Conservation (phyloP, 2,797 vertebrate genomes). For the Todus mexicanus region DNA sequence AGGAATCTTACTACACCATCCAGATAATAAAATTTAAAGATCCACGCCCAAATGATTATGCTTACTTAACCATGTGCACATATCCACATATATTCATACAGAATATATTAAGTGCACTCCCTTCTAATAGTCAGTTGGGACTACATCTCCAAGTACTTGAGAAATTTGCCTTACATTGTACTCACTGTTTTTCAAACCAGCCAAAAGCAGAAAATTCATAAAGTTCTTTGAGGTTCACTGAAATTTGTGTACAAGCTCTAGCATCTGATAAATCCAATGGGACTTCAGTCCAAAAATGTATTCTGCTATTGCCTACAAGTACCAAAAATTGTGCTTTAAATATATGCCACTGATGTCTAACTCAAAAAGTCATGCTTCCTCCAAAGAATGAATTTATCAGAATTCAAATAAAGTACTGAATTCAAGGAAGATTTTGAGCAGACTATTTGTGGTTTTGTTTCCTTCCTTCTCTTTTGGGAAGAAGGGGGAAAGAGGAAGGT, state of each 20-base stretch:
- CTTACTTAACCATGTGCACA: neutral
- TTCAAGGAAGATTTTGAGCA: neutral
- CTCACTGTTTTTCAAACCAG: neutral
- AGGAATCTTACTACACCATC: neutral
- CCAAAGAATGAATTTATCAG: neutral
- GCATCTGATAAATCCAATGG: neutral
- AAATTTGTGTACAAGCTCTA: neutral
- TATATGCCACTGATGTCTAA: neutral
- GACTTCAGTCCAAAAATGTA: neutral
- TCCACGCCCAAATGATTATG: neutral
- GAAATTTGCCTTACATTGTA: neutral
- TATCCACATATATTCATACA: neutral
- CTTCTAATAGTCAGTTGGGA: neutral
- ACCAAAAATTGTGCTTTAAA: neutral
- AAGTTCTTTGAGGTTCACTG: neutral
- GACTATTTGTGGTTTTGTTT: neutral
- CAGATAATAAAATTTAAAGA: neutral
- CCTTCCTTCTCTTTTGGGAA: neutral
- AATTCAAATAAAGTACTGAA: neutral
- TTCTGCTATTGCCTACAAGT: neutral
- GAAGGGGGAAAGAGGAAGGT: neutral
- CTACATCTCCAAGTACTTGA: neutral
- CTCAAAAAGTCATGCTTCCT: neutral
- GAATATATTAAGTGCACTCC: fast-evolving
- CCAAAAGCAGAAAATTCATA: neutral